These are phyloP conservation scores for Apamea sordens DNA, from an alignment of 2,888 invertebrate species.

Conservation along the genomic window DNA sequence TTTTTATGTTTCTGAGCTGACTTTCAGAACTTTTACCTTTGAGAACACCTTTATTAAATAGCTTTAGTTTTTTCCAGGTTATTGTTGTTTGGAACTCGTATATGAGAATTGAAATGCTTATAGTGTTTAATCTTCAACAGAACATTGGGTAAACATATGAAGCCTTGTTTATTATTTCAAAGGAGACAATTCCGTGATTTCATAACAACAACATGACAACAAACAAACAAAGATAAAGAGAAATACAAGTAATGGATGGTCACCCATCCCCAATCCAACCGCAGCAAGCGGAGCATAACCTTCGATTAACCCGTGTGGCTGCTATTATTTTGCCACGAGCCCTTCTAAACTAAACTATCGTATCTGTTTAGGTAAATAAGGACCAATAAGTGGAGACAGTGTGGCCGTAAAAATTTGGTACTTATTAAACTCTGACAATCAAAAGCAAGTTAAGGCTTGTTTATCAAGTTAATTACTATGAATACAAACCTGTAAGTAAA, in stretches of 20 bases:
- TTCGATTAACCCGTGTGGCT: no score
- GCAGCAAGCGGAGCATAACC: no score
- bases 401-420: no score
- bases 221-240: not conserved
- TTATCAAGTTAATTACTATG: not conserved
- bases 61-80: slow-evolving; percentile 6
- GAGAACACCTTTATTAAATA: not conserved
- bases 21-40: slow-evolving; percentile 33
- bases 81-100: slow-evolving; percentile 20
- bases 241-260: not conserved
- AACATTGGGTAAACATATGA: not conserved
- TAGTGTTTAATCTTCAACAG: not conserved
- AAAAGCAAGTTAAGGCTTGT: not conserved
- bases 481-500: slow-evolving; percentile 82
- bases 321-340: no score
- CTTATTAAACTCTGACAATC: not conserved
- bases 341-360: not conserved
- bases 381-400: not conserved
- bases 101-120: not conserved
- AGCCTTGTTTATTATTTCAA: not conserved
- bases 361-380: not conserved
- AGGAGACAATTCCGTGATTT: not conserved
- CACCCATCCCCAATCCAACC: no score
- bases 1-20: slow-evolving; percentile 4
- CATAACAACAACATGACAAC: not conserved